Evolutionary conservation across 2,797 vertebrate species (phyloP).

Genomic region (Champsocephalus esox): DNA sequence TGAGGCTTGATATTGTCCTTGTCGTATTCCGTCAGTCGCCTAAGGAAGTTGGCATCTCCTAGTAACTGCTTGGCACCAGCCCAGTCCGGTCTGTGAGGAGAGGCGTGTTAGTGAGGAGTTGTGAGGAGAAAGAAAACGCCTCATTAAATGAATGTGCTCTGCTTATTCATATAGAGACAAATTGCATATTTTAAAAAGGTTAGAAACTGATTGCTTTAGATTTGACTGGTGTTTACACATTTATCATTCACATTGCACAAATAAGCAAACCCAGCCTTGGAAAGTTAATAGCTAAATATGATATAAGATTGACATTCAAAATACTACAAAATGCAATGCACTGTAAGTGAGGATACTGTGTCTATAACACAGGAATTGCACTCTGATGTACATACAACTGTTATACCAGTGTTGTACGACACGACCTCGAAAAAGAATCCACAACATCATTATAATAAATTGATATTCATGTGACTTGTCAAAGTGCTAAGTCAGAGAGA

Average conservation of each 20-base stretch:
- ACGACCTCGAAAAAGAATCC: neutral
- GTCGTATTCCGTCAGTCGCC: conserved; percentile 86
- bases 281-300: neutral
- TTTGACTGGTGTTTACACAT: too few relatives aligned
- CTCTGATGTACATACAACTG: neutral
- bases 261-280: neutral
- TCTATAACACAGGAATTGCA: neutral
- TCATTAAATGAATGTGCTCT: too few relatives aligned
- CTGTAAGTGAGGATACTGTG: neutral
- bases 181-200: too few relatives aligned
- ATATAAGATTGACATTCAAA: neutral
- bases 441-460: neutral
- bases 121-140: neutral
- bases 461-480: neutral
- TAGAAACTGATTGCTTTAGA: too few relatives aligned
- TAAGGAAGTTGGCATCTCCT: conserved; percentile 88
- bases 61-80: conserved; percentile 88
- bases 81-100: conserved; percentile 86
- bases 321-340: neutral
- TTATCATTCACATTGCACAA: too few relatives aligned
- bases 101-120: conserved; percentile 3
- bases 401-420: neutral
- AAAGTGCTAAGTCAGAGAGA: neutral
- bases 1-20: conserved; percentile 89
- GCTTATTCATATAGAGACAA: too few relatives aligned